Percentiles rank a stretch among this genome's conserved stretches.
Conservation (phyloP, 2,113 vertebrate species). For the Hiodon tergisus region DNA sequence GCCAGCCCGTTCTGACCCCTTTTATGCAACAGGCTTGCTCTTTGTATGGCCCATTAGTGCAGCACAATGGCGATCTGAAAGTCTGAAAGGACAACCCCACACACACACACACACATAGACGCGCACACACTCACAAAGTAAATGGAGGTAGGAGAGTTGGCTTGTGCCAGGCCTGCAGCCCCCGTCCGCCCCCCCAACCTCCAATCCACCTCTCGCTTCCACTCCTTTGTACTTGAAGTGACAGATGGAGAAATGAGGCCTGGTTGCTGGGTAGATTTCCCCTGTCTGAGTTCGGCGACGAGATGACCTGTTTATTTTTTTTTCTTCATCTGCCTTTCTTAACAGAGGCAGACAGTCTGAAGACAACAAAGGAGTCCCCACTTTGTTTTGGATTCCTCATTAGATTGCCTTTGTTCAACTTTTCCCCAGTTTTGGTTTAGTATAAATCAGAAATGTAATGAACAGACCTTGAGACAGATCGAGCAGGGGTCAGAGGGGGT, state of each 20-base stretch:
- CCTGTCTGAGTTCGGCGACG: conserved; percentile 16
- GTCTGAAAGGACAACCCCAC: conserved; percentile 57
- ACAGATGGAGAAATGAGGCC: conserved; percentile 74
- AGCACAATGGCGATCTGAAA: conserved; percentile 67
- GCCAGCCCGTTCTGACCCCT: conserved; percentile 38
- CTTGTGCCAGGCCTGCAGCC: conserved; percentile 59
- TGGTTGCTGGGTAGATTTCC: conserved; percentile 64
- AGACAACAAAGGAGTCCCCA: conserved; percentile 22
- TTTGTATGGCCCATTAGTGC: conserved; percentile 64
- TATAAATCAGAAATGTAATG: neutral
- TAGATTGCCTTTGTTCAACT: conserved; percentile 1
- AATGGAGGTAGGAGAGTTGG: conserved; percentile 59
- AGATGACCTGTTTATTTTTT: conserved; percentile 15
- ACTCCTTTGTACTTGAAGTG: conserved; percentile 54
- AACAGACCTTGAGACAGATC: neutral
- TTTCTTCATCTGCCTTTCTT: neutral
- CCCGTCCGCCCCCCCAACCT: neutral
- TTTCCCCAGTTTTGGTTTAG: neutral
- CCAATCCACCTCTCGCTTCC: neutral
- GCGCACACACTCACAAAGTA: conserved; percentile 22
- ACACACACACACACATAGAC: too few species aligned
- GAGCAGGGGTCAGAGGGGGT: neutral
- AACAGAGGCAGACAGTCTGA: conserved; percentile 17
- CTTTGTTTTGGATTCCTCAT: conserved; percentile 15
- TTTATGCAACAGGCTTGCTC: conserved; percentile 62